A percentile compares a stretch with the other conserved stretches of the same genome.
phyloP scores from a whole-genome alignment of 2,113 vertebrate genomes.

The Heptranchias perlo region DNA sequence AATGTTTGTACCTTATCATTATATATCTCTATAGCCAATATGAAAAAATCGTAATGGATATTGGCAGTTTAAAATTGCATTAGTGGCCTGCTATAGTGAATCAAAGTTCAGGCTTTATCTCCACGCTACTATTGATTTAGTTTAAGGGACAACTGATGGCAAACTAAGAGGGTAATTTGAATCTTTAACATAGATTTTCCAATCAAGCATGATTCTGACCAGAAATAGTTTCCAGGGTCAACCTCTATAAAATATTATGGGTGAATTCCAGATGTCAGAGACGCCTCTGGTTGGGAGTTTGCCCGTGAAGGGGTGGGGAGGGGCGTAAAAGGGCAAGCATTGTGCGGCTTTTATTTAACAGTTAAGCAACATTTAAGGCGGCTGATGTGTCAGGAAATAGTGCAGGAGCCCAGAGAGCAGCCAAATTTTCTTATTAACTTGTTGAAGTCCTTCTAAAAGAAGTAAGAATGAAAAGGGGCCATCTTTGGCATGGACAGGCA shows the following conservation, averaged over 20 bases:
- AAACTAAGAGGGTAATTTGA: background rate
- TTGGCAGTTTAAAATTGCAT: background rate
- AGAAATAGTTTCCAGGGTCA: background rate
- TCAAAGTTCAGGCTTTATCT: background rate
- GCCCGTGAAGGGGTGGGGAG: background rate
- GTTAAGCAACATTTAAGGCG: background rate
- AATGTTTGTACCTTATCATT: conserved; percentile 41
- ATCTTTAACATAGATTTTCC: background rate
- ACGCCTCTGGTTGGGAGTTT: background rate
- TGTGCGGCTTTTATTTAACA: background rate
- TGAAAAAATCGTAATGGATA: background rate
- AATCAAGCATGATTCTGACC: background rate
- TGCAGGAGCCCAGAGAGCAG: background rate
- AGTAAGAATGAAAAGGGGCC: background rate
- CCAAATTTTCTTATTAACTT: background rate
- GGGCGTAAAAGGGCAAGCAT: background rate
- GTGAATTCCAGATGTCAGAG: background rate
- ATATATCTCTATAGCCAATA: background rate
- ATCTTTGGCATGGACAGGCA: background rate
- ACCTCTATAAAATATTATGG: background rate
- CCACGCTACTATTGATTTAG: background rate
- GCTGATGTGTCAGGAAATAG: background rate
- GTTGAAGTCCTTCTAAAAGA: background rate
- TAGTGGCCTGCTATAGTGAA: background rate
- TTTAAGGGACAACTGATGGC: background rate